Evolutionary conservation across 2,113 vertebrate genomes (phyloP), one percentile per base, ranked within the genome.

Genomic region (Aramus guarauna): DNA sequence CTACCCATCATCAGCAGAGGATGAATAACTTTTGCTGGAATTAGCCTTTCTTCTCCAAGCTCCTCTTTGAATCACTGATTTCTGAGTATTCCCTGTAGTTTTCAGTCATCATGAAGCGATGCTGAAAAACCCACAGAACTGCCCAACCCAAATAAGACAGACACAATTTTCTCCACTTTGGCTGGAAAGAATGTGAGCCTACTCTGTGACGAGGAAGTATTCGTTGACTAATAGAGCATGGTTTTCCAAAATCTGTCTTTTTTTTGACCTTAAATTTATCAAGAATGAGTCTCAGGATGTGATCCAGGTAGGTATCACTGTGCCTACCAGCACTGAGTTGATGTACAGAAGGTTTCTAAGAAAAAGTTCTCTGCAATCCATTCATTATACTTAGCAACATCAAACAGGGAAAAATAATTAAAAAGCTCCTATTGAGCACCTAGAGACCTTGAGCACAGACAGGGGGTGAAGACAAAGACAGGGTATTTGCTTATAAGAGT

Each of bases 321-420:
- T 60, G 74, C 81, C 79, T 85, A 94, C 37, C 85, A 95, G 79
- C 69, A 89, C 29, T 59, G 64, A 96, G 85, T 79, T 78, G 63
- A 96, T 22, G 32, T 52, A 83, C 32, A 21, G 22, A 62, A 95
- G 82, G 60, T 34, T 96, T 94, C 78, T 85, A 93, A 96, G 56
- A 85, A 93, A 85, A 98, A 89, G 62, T 93, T 88, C 53, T 89
- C 90, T 80, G 82, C 94, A 93, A 92, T 63, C 75, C 92, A 94
- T 94, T 97, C 90, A 95, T 97, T 98, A 96, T 55, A 94, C 74
- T 96, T 95, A 91, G 93, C 74, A 92, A 97, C 78, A 97, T 97
- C 96, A 97, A 97, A 97, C 88, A 97, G 96, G 78, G 96, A 95
- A 97, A 97, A 95, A 97, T 97, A 97, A 98, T 97, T 98, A 83